phyloP scores from a whole-genome alignment of 2,888 invertebrate genomes.

The Cosmopolites sordidus region DNA sequence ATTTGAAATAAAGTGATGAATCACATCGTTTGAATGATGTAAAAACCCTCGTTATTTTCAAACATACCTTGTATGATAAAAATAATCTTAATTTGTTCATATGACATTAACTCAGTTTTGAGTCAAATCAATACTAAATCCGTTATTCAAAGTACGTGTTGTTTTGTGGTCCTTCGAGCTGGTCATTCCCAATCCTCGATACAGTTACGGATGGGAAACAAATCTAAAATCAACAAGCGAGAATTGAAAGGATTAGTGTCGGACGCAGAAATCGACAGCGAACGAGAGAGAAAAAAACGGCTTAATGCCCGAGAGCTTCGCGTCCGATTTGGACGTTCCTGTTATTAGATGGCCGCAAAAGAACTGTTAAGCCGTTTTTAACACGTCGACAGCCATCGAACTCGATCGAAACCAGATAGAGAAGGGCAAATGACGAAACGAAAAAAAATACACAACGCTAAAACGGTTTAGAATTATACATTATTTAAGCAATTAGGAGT shows the following conservation, averaged over 20 bases:
- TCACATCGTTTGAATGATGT: too few relatives aligned
- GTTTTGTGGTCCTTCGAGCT: not conserved
- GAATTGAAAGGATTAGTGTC: conserved; percentile 18
- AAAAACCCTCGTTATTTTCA: too few relatives aligned
- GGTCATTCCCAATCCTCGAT: not conserved
- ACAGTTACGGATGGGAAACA: not conserved
- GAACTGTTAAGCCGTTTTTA: conserved; percentile 1
- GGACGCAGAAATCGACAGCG: not conserved
- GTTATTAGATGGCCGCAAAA: not conserved
- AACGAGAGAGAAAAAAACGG: not conserved
- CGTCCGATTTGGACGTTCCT: not conserved
- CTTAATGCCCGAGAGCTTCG: not conserved
- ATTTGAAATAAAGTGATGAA: too few relatives aligned
- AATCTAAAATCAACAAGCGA: conserved; percentile 18
- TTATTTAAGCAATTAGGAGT: too few relatives aligned
- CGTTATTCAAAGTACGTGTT: not conserved
- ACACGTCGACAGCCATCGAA: not conserved
- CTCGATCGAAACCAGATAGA: not conserved
- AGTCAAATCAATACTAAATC: not conserved
- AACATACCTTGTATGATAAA: too few relatives aligned
- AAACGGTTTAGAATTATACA: too few relatives aligned
- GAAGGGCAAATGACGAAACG: too few relatives aligned
- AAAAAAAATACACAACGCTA: too few relatives aligned
- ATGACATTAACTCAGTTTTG: too few relatives aligned
- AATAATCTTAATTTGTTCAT: too few relatives aligned